Evolutionary conservation across 2,113 vertebrate species (phyloP).

Genomic region (Mugil cephalus): DNA sequence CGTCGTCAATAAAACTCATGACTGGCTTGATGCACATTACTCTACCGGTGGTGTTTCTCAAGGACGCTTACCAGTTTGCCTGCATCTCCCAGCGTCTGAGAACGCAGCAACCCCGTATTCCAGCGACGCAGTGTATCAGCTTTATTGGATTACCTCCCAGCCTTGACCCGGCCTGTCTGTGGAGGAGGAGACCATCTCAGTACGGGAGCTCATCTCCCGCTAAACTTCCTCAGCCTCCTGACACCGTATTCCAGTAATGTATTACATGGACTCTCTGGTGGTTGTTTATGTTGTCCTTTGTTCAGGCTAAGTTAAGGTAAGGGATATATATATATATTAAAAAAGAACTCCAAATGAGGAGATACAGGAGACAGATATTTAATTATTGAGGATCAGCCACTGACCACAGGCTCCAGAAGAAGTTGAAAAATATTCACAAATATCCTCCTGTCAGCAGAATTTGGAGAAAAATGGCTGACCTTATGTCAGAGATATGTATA

Average conservation of each 20-base stretch:
- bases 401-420: neutral
- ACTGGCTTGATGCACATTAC: constrained; percentile 33
- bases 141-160: constrained; percentile 75
- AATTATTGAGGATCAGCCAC: constrained; percentile 31
- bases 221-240: constrained; percentile 39
- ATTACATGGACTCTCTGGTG: constrained; percentile 35
- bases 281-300: constrained; percentile 60
- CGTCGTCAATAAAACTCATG: constrained; percentile 49
- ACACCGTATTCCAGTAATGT: constrained; percentile 39
- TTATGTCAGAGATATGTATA: neutral
- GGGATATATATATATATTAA: constrained; percentile 43
- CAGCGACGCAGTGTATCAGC: constrained; percentile 73
- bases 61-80: constrained; percentile 70
- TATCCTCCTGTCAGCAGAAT: too few species aligned
- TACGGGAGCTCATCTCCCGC: constrained; percentile 64
- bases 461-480: too few species aligned
- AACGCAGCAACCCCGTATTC: constrained; percentile 61
- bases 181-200: constrained; percentile 48
- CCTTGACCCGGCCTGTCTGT: constrained; percentile 61
- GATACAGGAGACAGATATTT: constrained; percentile 5
- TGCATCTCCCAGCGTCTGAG: constrained; percentile 34
- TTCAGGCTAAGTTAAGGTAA: constrained; percentile 17
- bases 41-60: constrained; percentile 57
- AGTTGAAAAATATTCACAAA: too few species aligned
- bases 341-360: constrained; percentile 7